A percentile compares a stretch with the other conserved stretches of the same genome.
These are phyloP conservation scores for Dascillus cervinus DNA, from an alignment of 2,888 invertebrate species.

Conservation along the genomic window DNA sequence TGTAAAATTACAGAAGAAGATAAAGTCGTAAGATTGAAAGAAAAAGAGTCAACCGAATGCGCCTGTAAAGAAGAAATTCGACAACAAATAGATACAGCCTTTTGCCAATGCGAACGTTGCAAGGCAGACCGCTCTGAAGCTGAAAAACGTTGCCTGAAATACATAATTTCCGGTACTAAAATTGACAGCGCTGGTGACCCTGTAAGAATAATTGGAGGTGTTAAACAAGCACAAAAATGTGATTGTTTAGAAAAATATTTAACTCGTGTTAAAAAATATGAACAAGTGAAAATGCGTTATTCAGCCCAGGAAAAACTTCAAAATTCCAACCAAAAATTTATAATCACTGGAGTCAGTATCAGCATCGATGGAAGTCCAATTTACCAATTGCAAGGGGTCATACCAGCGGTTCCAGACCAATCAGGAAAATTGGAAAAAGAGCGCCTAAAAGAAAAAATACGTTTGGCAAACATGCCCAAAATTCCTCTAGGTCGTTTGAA, in stretches of 20 bases:
- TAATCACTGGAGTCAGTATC: constrained; percentile 21
- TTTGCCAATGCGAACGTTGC: constrained; percentile 24
- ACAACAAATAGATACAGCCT: constrained; percentile 14
- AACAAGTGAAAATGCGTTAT: constrained; percentile 14
- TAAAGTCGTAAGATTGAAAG: too few species aligned
- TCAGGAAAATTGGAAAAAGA: constrained; percentile 8
- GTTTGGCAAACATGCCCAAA: constrained; percentile 27
- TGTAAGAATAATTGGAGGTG: constrained; percentile 12
- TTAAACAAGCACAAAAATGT: constrained; percentile 22
- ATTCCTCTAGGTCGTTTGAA: constrained; percentile 27
- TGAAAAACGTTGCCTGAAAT: too few species aligned
- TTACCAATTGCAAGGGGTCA: constrained; percentile 20
- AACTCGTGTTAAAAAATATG: constrained; percentile 17
- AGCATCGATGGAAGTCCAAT: constrained; percentile 24
- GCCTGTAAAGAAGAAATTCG: constrained; percentile 22
- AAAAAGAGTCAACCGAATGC: too few species aligned
- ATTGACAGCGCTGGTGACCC: too few species aligned
- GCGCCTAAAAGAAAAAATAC: constrained; percentile 21
- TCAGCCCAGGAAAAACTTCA: constrained; percentile 14
- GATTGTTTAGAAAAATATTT: constrained; percentile 24
- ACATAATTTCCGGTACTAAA: too few species aligned
- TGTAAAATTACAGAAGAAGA: too few species aligned
- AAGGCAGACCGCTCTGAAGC: constrained; percentile 15
- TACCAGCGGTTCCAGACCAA: constrained; percentile 4
- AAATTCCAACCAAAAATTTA: constrained; percentile 10